These are phyloP conservation scores for Gila robusta DNA, from an alignment of 2,797 vertebrate genomes.

Conservation along the genomic window DNA sequence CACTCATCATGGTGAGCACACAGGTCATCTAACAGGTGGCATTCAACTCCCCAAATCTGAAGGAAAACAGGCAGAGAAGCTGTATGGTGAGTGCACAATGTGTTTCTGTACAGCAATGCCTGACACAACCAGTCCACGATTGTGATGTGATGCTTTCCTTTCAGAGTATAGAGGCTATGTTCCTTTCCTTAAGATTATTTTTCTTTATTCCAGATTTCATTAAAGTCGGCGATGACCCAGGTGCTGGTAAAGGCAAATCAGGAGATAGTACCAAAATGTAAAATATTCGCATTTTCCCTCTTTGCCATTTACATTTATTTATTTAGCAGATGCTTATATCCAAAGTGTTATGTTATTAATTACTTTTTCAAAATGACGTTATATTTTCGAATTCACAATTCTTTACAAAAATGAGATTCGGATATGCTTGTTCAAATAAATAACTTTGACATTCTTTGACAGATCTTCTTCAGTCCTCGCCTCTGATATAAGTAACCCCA, in stretches of 20 bases:
- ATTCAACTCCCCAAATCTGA: constrained; percentile 91
- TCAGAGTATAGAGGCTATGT: neutral
- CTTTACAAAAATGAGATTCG: neutral
- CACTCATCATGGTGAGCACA: constrained; percentile 94
- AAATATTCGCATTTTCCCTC: constrained; percentile 31
- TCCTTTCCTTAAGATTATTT: neutral
- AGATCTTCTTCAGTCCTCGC: constrained; percentile 71
- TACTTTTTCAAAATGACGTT: neutral
- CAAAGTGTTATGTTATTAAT: neutral
- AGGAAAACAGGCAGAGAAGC: constrained; percentile 91
- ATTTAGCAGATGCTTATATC: neutral
- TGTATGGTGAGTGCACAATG: constrained; percentile 86
- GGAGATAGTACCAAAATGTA: constrained; percentile 72
- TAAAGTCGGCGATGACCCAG: constrained; percentile 90
- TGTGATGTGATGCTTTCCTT: neutral
- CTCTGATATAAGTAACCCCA: constrained; percentile 89
- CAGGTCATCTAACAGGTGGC: constrained; percentile 86
- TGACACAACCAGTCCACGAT: neutral
- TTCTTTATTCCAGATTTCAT: constrained; percentile 89
- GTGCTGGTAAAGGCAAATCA: constrained; percentile 78
- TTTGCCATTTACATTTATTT: neutral
- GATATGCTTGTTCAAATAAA: neutral
- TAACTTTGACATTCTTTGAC: constrained; percentile 48
- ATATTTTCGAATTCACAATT: neutral
- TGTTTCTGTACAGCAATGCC: neutral